A percentile compares a stretch with the other conserved stretches of the same genome.
Evolutionary conservation across 1,140 invertebrate species (phyloP).

Genomic region (Lysiphlebus fabarum): DNA sequence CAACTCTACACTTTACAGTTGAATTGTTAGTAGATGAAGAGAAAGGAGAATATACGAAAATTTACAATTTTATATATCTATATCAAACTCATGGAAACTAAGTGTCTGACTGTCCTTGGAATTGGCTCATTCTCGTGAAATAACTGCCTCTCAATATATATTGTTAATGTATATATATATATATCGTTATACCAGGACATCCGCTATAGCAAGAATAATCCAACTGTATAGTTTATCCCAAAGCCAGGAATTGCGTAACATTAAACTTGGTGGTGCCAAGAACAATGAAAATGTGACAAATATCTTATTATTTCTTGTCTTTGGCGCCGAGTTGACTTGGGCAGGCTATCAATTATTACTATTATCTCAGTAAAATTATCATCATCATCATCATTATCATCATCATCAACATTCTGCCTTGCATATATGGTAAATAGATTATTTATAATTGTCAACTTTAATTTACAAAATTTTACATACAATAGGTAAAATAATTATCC

Average conservation of each 20-base stretch:
- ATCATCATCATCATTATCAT: too few relatives aligned
- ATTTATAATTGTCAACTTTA: too few relatives aligned
- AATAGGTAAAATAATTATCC: too few relatives aligned
- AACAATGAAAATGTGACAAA: slow-evolving; percentile 54
- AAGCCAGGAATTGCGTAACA: slow-evolving; percentile 51
- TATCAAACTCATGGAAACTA: slow-evolving; percentile 18
- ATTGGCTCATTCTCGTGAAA: background rate
- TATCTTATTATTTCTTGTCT: slow-evolving; percentile 32
- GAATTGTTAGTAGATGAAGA: too few relatives aligned
- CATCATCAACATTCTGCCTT: too few relatives aligned
- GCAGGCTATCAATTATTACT: slow-evolving; percentile 35
- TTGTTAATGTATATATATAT: slow-evolving; percentile 27
- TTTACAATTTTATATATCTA: background rate
- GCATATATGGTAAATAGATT: too few relatives aligned
- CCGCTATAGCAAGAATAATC: slow-evolving; percentile 41
- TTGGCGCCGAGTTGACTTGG: slow-evolving; percentile 34
- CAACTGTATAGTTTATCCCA: slow-evolving; percentile 25
- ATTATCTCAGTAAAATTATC: too few relatives aligned
- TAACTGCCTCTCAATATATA: slow-evolving; percentile 8
- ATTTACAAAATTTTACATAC: too few relatives aligned
- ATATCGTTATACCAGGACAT: slow-evolving; percentile 28
- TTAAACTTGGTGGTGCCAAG: slow-evolving; percentile 46
- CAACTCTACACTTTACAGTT: too few relatives aligned
- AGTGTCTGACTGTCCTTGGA: slow-evolving; percentile 14
- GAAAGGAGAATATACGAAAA: background rate